Evolutionary conservation across 2,888 invertebrate genomes (phyloP).

Genomic region (Pachymerium ferrugineum): DNA sequence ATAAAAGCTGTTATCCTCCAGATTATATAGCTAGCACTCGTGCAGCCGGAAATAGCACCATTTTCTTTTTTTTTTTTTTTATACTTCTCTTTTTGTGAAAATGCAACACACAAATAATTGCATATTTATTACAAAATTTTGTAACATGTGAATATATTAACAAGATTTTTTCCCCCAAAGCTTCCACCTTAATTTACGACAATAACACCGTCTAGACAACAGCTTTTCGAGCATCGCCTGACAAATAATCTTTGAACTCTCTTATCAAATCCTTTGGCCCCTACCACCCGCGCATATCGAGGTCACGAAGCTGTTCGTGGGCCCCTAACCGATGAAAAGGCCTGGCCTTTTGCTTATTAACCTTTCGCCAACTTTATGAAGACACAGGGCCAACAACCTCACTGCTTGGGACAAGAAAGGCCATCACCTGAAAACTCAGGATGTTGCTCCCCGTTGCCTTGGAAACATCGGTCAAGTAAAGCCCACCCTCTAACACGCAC

Average conservation of each 20-base stretch:
- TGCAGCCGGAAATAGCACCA: not conserved
- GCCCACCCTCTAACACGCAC: slow-evolving; percentile 7
- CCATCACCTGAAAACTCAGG: slow-evolving; percentile 24
- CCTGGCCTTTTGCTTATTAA: slow-evolving; percentile 23
- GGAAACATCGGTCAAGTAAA: not conserved
- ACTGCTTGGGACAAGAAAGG: slow-evolving; percentile 12
- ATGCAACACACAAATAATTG: not conserved
- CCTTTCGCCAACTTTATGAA: slow-evolving; percentile 22
- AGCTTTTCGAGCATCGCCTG: not conserved
- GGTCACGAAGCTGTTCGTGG: slow-evolving; percentile 5
- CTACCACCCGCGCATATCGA: not conserved
- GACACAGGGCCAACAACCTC: slow-evolving; percentile 20
- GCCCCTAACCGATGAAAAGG: slow-evolving; percentile 16
- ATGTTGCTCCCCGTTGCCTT: slow-evolving; percentile 25
- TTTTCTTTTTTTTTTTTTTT: not conserved
- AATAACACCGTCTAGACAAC: not conserved
- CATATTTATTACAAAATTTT: slow-evolving; percentile 3
- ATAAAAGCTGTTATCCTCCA: slow-evolving; percentile 15
- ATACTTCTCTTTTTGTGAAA: not conserved
- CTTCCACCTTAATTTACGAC: too few species aligned
- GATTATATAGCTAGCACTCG: not conserved
- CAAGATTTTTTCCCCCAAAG: too few species aligned
- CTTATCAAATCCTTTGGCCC: slow-evolving; percentile 1
- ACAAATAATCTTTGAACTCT: slow-evolving; percentile 15
- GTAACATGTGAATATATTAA: not conserved